Base-by-base conservation (phyloP, 92 coral and sea anemone species). In the Pocillopora grandis region DNA sequence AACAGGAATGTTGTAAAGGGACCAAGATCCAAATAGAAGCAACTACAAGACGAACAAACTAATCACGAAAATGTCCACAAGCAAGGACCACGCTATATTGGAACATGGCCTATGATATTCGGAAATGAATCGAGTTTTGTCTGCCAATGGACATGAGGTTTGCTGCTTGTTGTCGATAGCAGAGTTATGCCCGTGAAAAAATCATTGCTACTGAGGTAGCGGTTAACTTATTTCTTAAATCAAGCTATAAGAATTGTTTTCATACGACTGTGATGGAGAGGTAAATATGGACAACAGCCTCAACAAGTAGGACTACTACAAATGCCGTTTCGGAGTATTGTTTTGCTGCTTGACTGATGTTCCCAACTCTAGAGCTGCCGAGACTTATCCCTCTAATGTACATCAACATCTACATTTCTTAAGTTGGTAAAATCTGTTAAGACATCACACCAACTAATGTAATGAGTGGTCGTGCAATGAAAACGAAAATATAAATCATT, bases 1-100 rank as follows among this genome's bases (percentile, higher is more conserved):
- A 95, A 95, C 58, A 86, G 82, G 74, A 85, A 23, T 19, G 33
- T 17, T 19, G 20, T 33, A 2, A 80, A 80, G 33, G 84, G 84
- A 80, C 84, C 84, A 31, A 67, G 76, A 70, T 66, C 84, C 27
- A 80, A 80, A 58, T 80, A 58, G 36, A 56, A 19, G 17, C 64
- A 31, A 17, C 58, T 13, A 10, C 48, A 49, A 20, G 49, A 16
- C 76, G 52, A 42, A 42, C 52, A 42, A 42, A 7, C 52, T 3
- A 42, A 66, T 55, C 49, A 66, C 57, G 1, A 19, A 12, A 17
- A 10, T 48, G 19, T 21, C 37, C 17, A 60, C 52, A 27, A 0
- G 23, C n/a, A 62, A 79, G 58, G 58, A 80, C 84, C 71, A 37
- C 62, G n/a, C 82, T 78, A 15, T 36, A 9, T 65, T 57, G 33